Evolutionary conservation across 1,140 invertebrate genomes (phyloP).

Genomic region (Anoplolepis gracilipes): DNA sequence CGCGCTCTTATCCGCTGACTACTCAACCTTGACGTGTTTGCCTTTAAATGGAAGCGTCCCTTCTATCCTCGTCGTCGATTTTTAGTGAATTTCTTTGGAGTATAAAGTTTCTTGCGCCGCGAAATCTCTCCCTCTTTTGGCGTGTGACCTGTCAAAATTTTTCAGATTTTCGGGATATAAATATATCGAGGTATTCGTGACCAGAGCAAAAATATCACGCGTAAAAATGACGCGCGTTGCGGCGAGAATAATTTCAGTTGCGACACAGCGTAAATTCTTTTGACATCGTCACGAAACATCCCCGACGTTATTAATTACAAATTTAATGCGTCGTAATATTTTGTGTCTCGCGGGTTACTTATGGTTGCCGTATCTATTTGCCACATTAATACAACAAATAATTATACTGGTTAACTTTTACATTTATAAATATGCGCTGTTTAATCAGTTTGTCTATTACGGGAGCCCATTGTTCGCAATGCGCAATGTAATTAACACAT

Average conservation of each 20-base stretch:
- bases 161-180: background rate
- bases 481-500: conserved; percentile 51
- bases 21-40: conserved; percentile 57
- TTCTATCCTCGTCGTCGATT: conserved; percentile 38
- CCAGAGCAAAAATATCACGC: conserved; percentile 13
- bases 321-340: conserved; percentile 31
- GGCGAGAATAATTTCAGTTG: conserved; percentile 23
- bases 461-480: conserved; percentile 47
- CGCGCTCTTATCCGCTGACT: conserved; percentile 23
- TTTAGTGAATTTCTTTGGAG: conserved; percentile 26
- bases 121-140: background rate
- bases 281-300: background rate
- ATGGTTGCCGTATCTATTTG: conserved; percentile 54
- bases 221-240: background rate
- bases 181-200: conserved; percentile 9
- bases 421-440: conserved; percentile 54
- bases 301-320: conserved; percentile 26
- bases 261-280: conserved; percentile 38
- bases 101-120: conserved; percentile 17
- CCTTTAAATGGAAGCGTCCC: conserved; percentile 52
- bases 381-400: conserved; percentile 51
- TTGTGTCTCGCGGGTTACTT: conserved; percentile 19
- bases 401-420: conserved; percentile 53
- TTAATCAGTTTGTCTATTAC: conserved; percentile 61
- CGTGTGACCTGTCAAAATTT: conserved; percentile 9